Conservation (phyloP, 2,113 vertebrate genomes). For the Machaerirhynchus nigripectus region DNA sequence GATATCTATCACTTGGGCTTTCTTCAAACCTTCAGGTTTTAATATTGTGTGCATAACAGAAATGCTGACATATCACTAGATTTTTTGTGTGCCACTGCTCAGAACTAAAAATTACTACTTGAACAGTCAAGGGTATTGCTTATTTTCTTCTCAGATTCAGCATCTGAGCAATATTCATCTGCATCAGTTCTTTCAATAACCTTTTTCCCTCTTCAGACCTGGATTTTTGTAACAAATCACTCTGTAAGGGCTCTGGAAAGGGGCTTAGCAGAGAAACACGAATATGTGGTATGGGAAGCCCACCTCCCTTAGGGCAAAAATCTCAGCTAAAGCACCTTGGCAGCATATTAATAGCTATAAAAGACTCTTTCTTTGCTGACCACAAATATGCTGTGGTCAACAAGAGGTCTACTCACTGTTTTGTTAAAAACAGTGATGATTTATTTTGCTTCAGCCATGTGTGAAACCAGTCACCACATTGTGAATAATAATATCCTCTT, state of each 20-base stretch:
- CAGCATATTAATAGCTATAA: slow-evolving; percentile 54
- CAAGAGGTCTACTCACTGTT: slow-evolving; percentile 56
- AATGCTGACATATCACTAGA: neutral
- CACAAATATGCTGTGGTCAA: slow-evolving; percentile 61
- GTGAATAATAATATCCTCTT: slow-evolving; percentile 61
- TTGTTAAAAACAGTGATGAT: slow-evolving; percentile 57
- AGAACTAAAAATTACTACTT: neutral
- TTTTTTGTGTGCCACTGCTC: neutral
- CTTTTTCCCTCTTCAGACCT: neutral
- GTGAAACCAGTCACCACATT: slow-evolving; percentile 58
- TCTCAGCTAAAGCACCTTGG: slow-evolving; percentile 40
- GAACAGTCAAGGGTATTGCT: neutral
- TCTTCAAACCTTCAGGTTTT: neutral
- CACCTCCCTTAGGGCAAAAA: slow-evolving; percentile 38
- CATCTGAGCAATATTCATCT: neutral
- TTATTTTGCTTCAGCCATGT: slow-evolving; percentile 59
- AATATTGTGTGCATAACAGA: neutral
- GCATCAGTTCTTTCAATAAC: neutral
- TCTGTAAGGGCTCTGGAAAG: neutral
- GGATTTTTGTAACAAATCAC: neutral
- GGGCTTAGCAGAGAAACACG: neutral
- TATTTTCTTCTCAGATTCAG: neutral
- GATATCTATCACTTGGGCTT: neutral
- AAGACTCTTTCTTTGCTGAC: slow-evolving; percentile 59
- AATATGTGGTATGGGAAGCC: neutral